Base-by-base conservation (phyloP, 2,113 vertebrate genomes). In the Pterocles orientalis region DNA sequence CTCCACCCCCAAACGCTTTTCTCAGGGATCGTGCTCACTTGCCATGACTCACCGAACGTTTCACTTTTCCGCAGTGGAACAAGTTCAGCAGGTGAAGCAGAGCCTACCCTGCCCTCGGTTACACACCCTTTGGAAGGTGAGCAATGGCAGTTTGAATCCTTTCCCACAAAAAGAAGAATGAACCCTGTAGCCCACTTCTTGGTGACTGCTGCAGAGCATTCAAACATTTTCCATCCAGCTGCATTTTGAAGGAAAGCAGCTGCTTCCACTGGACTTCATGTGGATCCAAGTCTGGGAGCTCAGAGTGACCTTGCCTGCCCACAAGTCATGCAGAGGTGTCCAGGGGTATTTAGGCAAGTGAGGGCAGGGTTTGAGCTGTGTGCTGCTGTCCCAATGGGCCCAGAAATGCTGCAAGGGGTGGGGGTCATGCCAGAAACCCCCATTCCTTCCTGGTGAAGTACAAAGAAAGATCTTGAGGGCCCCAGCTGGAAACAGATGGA, bases 81-180 rank as follows among this genome's bases (percentile, higher is more conserved):
- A 88, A 94, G 95, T 75, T 94, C 72, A 86, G 73, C 96, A 68
- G 76, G 86, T 78, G 88, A 93, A 91, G 51, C 77, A 60, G 80
- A 91, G 39, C 48, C 56, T 92, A 26, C 80, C 33, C 64, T 88
- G 60, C 80, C 56, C 34, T 64, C 1, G 1, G 9, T 64, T 91
- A 82, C 93, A 92, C 84, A 33, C 81, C 89, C 65, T 79, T 23
- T 48, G 61, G 29, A 47, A 82, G 45, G 33, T 72, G 72, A 91
- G 65, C 45, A 82, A 72, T 3, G 18, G 69, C 2, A 60, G 33
- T 65, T 92, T 82, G 51, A 53, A 72, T 61, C 29, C 45, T 76
- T 78, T 86, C 84, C 56, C 48, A n/a, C 75, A 91, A 33, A 56
- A n/a, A 66, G 41, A 43, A 86, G 62, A 68, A 51, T 28, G 24